A percentile compares a stretch with the other conserved stretches of the same genome.
phyloP scores from a whole-genome alignment of 2,888 invertebrate species.

The Perdita meconis region DNA sequence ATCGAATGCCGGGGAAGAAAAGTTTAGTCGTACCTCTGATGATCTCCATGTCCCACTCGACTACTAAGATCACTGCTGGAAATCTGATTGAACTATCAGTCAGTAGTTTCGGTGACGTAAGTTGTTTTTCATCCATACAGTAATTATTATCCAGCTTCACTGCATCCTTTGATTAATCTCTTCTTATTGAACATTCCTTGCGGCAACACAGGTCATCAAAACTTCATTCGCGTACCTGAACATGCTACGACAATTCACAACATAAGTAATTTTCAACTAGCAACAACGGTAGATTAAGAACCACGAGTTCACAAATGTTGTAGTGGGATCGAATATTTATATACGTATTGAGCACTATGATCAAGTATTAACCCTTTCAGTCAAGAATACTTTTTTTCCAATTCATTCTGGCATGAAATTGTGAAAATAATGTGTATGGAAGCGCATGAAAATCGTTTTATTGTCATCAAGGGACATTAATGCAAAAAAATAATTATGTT shows the following conservation, averaged over 20 bases:
- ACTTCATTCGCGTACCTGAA: conserved; percentile 73
- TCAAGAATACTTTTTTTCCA: too few species aligned
- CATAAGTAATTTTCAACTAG: conserved; percentile 13
- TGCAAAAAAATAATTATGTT: too few species aligned
- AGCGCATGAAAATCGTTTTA: too few species aligned
- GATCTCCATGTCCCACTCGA: conserved; percentile 69
- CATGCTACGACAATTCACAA: conserved; percentile 65
- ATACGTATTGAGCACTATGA: neutral
- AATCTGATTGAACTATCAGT: conserved; percentile 74
- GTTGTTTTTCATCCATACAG: too few species aligned
- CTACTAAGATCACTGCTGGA: conserved; percentile 75
- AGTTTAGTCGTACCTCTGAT: conserved; percentile 70
- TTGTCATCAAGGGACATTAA: too few species aligned
- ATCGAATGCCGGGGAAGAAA: conserved; percentile 67
- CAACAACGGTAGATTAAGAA: neutral
- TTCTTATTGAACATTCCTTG: neutral
- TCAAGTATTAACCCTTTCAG: neutral
- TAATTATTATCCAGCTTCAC: too few species aligned
- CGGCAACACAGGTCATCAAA: conserved; percentile 66
- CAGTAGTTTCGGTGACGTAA: conserved; percentile 72
- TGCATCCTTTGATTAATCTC: neutral
- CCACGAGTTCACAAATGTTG: neutral
- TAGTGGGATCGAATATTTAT: neutral
- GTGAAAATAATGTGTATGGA: too few species aligned
- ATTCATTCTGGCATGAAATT: too few species aligned